These are phyloP conservation scores for Drosophila helvetica DNA, from an alignment of 2,888 invertebrate species.

Conservation along the genomic window DNA sequence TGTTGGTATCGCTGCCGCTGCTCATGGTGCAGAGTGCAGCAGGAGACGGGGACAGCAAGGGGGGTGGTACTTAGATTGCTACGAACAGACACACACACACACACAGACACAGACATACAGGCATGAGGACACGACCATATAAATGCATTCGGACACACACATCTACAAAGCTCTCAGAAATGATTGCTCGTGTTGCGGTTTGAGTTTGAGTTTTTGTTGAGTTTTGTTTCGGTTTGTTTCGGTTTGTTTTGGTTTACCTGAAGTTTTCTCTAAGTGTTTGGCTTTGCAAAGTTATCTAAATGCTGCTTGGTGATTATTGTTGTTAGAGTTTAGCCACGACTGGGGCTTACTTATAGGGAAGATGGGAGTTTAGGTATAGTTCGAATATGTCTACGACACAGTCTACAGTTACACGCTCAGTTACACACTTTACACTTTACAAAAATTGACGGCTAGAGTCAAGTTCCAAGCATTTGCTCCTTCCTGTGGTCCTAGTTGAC, in stretches of 20 bases:
- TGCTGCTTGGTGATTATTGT: conserved; percentile 7
- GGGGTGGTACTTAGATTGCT: conserved; percentile 1
- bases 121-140: conserved; percentile 8
- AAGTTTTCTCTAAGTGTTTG: too few species aligned
- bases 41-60: not conserved
- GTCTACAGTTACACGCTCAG: conserved; percentile 65
- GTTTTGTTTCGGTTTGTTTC: not conserved
- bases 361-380: conserved; percentile 1
- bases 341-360: not conserved
- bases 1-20: too few species aligned
- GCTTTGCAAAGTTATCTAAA: conserved; percentile 2
- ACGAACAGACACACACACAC: conserved; percentile 27
- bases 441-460: conserved; percentile 46
- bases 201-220: not conserved
- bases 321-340: too few species aligned
- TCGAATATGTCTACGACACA: conserved; percentile 56
- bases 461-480: conserved; percentile 19
- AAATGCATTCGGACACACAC: conserved; percentile 37
- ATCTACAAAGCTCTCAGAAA: conserved; percentile 49
- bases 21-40: conserved; percentile 49
- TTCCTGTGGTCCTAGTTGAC: conserved; percentile 49
- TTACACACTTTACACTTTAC: conserved; percentile 40
- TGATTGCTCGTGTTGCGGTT: conserved; percentile 29
- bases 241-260: conserved; percentile 23
- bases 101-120: conserved; percentile 15